These are phyloP conservation scores for Orycteropus afer DNA, from an alignment of 2,113 vertebrate genomes.

Conservation along the genomic window DNA sequence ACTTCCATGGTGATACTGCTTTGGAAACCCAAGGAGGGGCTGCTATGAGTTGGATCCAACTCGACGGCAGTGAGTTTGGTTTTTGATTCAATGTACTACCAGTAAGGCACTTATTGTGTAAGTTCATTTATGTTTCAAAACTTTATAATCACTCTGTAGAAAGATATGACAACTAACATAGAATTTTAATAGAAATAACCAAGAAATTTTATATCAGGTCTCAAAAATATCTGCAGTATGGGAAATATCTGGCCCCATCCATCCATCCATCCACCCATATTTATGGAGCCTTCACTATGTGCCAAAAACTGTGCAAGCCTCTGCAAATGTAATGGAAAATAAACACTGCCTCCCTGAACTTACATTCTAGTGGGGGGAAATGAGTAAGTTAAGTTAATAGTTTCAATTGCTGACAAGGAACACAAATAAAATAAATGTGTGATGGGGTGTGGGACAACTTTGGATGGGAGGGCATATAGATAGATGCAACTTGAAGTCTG, in stretches of 20 bases:
- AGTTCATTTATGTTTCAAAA: not conserved
- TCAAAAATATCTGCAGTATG: not conserved
- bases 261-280: not conserved
- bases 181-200: slow-evolving; percentile 26
- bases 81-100: too few relatives aligned
- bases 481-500: not conserved
- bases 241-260: not conserved
- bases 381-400: not conserved
- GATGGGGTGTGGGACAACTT: not conserved
- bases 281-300: not conserved
- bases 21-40: too few relatives aligned
- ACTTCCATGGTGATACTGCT: too few relatives aligned
- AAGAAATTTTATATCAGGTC: not conserved
- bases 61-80: too few relatives aligned
- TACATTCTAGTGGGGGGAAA: not conserved
- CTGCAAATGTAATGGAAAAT: not conserved
- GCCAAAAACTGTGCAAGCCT: not conserved
- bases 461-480: not conserved
- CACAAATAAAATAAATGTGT: not conserved
- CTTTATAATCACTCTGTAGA: not conserved
- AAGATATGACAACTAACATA: slow-evolving; percentile 16
- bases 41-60: too few relatives aligned
- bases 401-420: not conserved
- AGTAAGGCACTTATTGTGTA: not conserved
- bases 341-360: not conserved